phyloP scores from a whole-genome alignment of 2,797 vertebrate genomes.

The Pygocentrus nattereri region DNA sequence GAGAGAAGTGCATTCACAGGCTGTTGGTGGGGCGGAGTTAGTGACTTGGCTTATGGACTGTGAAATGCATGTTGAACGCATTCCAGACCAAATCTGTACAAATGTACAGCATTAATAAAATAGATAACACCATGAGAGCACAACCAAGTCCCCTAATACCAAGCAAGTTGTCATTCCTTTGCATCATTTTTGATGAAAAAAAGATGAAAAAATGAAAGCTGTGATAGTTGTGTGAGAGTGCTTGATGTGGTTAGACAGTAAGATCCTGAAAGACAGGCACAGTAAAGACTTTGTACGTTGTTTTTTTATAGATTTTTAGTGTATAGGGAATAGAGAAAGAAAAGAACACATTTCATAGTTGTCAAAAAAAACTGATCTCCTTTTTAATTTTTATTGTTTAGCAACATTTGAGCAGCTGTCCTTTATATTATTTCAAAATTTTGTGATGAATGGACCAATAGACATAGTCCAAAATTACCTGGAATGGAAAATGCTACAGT shows the following conservation, averaged over 20 bases:
- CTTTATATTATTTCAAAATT: neutral
- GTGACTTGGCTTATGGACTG: constrained; percentile 6
- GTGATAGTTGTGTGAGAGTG: neutral
- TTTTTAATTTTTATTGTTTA: neutral
- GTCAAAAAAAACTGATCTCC: no score
- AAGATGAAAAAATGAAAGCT: neutral
- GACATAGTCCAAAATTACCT: neutral
- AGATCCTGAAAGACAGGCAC: neutral
- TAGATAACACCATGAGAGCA: neutral
- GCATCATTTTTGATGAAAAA: neutral
- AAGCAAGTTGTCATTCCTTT: neutral
- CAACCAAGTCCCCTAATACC: neutral
- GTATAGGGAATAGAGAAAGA: no score
- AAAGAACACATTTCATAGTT: neutral
- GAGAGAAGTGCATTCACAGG: constrained; percentile 66
- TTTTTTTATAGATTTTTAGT: no score
- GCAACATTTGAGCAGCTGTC: neutral
- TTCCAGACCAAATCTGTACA: constrained; percentile 23
- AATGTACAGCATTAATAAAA: neutral
- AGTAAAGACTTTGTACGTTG: neutral
- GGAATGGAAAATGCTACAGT: no score
- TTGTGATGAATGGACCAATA: neutral
- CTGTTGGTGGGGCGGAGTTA: constrained; percentile 30
- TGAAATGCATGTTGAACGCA: constrained; percentile 5
- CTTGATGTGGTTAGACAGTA: constrained; percentile 7